Evolutionary conservation across 92 coral and sea anemone species (phyloP).

Genomic region (Umimayanthus chanpuru): DNA sequence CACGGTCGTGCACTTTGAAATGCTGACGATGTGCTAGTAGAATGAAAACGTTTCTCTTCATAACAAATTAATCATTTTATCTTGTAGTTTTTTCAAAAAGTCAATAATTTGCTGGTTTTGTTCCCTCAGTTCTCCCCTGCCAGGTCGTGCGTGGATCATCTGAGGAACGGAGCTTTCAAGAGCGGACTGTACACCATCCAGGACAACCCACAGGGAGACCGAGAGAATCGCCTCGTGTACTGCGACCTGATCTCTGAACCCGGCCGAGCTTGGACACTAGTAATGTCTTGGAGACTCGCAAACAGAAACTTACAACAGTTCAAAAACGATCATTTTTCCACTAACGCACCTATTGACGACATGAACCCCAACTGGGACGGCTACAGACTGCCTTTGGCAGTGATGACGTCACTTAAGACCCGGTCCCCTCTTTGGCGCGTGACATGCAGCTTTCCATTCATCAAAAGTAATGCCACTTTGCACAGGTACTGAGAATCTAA

Average conservation of each 20-base stretch:
- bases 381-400: constrained; percentile 28
- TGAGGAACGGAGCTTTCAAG: constrained; percentile 6
- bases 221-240: constrained; percentile 21
- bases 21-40: too few species aligned
- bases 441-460: constrained; percentile 5
- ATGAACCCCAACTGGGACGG: neutral
- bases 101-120: neutral
- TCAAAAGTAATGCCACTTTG: neutral
- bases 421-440: constrained; percentile 23
- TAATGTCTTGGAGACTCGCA: constrained; percentile 1
- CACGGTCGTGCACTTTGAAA: too few species aligned
- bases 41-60: too few species aligned
- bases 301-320: neutral
- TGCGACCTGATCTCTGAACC: constrained; percentile 24
- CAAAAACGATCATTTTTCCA: neutral
- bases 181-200: neutral
- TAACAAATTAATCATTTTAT: too few species aligned
- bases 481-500: constrained; percentile 21
- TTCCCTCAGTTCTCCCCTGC: neutral
- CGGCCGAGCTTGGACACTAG: constrained; percentile 27
- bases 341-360: neutral
- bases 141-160: constrained; percentile 21
- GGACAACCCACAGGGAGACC: constrained; percentile 11
- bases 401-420: constrained; percentile 21
- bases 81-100: too few species aligned